Evolutionary conservation across 1,140 invertebrate species (phyloP).

Genomic region (Aplysia californica): DNA sequence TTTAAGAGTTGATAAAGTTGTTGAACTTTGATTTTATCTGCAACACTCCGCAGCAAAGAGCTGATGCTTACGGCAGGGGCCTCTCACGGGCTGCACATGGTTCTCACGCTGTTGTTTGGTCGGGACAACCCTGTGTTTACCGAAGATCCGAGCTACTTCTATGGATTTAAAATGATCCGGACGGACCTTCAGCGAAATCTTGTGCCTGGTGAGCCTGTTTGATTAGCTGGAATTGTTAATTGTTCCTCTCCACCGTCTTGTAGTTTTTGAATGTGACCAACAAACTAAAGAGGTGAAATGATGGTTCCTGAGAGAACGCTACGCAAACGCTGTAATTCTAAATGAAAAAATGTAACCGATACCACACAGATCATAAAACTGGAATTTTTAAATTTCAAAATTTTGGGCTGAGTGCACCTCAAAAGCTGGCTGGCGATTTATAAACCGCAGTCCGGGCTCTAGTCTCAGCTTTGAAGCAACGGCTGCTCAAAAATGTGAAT

Average conservation of each 20-base stretch:
- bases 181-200: constrained; percentile 71
- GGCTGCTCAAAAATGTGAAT: too few species aligned
- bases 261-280: too few species aligned
- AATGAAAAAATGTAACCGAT: too few species aligned
- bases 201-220: constrained; percentile 68
- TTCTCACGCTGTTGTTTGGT: constrained; percentile 73
- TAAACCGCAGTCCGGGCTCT: too few species aligned
- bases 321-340: too few species aligned
- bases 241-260: background rate
- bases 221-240: background rate
- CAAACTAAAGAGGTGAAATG: too few species aligned
- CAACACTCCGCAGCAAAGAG: constrained; percentile 67
- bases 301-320: too few species aligned
- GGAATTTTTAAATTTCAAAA: too few species aligned
- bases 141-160: constrained; percentile 78
- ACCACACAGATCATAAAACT: too few species aligned
- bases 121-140: constrained; percentile 74
- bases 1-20: background rate
- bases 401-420: too few species aligned
- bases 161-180: constrained; percentile 72
- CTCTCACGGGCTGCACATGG: constrained; percentile 73
- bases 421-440: too few species aligned
- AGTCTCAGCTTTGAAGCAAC: too few species aligned
- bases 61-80: constrained; percentile 76
- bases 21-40: background rate